phyloP scores from a whole-genome alignment of 2,113 vertebrate genomes.

The Carassius carassius region DNA sequence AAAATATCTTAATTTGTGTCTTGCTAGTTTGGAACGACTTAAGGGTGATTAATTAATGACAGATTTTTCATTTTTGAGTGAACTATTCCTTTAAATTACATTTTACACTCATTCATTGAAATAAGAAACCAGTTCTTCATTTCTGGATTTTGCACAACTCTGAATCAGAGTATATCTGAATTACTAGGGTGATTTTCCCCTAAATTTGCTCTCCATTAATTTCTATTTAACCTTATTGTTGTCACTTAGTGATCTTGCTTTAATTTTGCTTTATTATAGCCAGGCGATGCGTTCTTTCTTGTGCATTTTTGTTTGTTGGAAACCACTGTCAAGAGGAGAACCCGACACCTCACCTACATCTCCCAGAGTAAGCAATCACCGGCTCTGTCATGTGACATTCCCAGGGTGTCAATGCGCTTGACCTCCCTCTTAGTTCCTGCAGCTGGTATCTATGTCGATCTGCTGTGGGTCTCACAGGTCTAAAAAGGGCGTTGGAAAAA shows the following conservation, averaged over 20 bases:
- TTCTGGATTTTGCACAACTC: not conserved
- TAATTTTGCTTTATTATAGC: not conserved
- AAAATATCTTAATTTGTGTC: too few relatives aligned
- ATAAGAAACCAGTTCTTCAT: not conserved
- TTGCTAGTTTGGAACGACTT: too few relatives aligned
- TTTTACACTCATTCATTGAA: not conserved
- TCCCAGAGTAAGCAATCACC: constrained; percentile 37
- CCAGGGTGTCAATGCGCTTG: not conserved
- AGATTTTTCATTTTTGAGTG: too few relatives aligned
- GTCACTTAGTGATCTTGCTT: not conserved
- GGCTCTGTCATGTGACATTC: not conserved
- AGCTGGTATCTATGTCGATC: constrained; percentile 12
- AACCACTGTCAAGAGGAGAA: constrained; percentile 18
- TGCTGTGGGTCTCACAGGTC: constrained; percentile 8
- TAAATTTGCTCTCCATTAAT: not conserved
- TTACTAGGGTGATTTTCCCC: not conserved
- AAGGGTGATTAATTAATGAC: too few relatives aligned
- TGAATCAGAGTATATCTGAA: not conserved
- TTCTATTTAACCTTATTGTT: not conserved
- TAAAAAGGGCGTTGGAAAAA: constrained; percentile 33
- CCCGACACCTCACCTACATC: constrained; percentile 40
- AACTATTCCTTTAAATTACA: not conserved
- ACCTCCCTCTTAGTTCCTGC: constrained; percentile 3
- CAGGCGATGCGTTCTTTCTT: not conserved
- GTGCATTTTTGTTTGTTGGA: not conserved